Evolutionary conservation across 2,113 vertebrate genomes (phyloP).

Genomic region (Pardalotus punctatus): DNA sequence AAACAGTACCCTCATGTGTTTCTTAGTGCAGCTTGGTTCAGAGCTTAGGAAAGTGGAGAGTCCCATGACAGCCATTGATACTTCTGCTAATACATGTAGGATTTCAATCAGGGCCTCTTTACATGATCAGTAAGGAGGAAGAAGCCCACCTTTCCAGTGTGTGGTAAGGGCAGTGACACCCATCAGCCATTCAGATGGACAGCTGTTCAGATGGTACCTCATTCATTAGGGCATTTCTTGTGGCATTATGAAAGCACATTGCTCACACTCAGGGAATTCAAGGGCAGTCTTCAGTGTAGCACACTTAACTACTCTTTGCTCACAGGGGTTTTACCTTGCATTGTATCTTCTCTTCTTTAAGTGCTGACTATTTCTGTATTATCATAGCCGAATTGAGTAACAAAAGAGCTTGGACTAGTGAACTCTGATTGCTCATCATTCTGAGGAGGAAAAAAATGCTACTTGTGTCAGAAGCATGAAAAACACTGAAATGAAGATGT

Average conservation of each 20-base stretch:
- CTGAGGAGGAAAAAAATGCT: background rate
- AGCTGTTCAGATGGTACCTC: background rate
- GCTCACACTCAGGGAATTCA: background rate
- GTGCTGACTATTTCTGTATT: background rate
- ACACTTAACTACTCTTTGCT: background rate
- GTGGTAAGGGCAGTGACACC: background rate
- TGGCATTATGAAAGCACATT: background rate
- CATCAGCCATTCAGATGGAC: background rate
- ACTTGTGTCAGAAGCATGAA: background rate
- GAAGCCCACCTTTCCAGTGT: background rate
- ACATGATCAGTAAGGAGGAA: background rate
- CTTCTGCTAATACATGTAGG: background rate
- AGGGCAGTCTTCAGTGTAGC: rapidly evolving
- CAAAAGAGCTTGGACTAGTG: background rate
- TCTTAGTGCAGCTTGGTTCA: background rate
- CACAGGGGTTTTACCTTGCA: background rate
- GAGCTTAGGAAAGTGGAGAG: background rate
- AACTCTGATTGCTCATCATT: background rate
- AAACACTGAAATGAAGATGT: background rate
- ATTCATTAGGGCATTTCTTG: background rate
- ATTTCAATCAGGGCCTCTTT: background rate
- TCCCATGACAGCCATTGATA: background rate
- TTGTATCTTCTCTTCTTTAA: background rate
- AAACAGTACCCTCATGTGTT: background rate
- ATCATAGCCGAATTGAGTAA: background rate